Evolutionary conservation across 2,888 invertebrate genomes (phyloP), one percentile per base, ranked within the genome.

Genomic region (Theristus sp.): DNA sequence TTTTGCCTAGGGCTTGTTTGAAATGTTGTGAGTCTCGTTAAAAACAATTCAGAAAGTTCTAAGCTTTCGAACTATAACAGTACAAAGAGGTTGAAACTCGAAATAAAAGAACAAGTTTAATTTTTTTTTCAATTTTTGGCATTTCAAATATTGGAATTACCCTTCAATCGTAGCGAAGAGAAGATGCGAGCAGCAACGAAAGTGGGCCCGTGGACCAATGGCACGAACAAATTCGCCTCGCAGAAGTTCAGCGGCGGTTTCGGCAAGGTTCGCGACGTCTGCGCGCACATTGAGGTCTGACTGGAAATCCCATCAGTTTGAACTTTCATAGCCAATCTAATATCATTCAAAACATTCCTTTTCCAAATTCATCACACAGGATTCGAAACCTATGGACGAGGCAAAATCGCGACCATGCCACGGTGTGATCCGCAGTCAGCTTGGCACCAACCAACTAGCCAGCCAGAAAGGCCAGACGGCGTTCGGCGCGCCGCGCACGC

Each of bases 381-480:
- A 38, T 17, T 38, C 38, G 38, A 38, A 38, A 17, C 38, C 38
- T 13, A 6, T 38, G 38, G 38, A 38, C 38, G 10, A 6, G 17
- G 38, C 17, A 17, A 38, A 38, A 17, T 6, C 38, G 38, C 6
- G 13, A 27, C 28, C 22, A 25, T 20, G 58, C 47, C 58, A 62
- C 30, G 56, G 69, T 57, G 67, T 72, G 56, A 70, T 72, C 47
- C 70, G 78, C 27, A 72, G 79, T 27, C 79, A 80, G 67, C 77
- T 78, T 60, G 80, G 79, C 57, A 76, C 77, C 58, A 79, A 79
- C 70, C 74, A 74, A 66, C 76, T 79, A 47, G 79, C 79, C 49
- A 76, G 76, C 38, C 80, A 80, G 68, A 68, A 74, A 25, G 77
- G 77, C 57, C 78, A 77, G 77, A 78, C 77, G 56, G 78, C 79